A percentile compares a stretch with the other conserved stretches of the same genome.
phyloP scores from a whole-genome alignment of 2,888 invertebrate genomes.

The Hedychridium roseum region DNA sequence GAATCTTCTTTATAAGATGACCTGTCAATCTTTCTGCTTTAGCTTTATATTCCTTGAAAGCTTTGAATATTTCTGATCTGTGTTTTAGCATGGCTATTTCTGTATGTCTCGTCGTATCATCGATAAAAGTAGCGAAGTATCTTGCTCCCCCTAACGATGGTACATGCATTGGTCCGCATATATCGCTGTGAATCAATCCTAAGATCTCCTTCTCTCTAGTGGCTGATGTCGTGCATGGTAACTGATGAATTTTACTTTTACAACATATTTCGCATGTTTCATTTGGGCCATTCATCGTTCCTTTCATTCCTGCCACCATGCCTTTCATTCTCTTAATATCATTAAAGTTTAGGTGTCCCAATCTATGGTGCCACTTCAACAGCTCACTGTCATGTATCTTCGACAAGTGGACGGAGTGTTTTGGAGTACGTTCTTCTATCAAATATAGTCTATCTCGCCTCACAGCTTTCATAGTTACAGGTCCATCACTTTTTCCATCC shows the following conservation, averaged over 20 bases:
- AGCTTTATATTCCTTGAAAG: constrained; percentile 21
- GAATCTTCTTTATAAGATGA: constrained; percentile 19
- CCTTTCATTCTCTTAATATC: constrained; percentile 25
- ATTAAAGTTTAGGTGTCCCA: constrained; percentile 27
- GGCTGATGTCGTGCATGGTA: constrained; percentile 13
- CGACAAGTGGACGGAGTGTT: not conserved
- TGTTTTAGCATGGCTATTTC: constrained; percentile 15
- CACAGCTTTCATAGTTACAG: constrained; percentile 3
- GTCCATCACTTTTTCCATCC: too few species aligned
- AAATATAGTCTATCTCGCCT: constrained; percentile 8
- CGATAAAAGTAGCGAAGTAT: constrained; percentile 27
- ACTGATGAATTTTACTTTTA: constrained; percentile 23
- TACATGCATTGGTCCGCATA: constrained; percentile 24
- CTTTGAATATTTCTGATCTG: constrained; percentile 10
- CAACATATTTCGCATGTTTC: constrained; percentile 13
- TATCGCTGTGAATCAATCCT: constrained; percentile 28
- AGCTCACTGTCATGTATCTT: not conserved
- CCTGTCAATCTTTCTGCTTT: constrained; percentile 19
- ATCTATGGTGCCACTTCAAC: constrained; percentile 26
- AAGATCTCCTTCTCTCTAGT: constrained; percentile 13
- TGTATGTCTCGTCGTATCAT: constrained; percentile 19
- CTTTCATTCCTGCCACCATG: constrained; percentile 21
- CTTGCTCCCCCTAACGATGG: constrained; percentile 19
- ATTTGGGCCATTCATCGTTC: not conserved
- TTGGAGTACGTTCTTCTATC: constrained; percentile 2